phyloP scores from a whole-genome alignment of 2,888 invertebrate species.

The Onchidella celtica region DNA sequence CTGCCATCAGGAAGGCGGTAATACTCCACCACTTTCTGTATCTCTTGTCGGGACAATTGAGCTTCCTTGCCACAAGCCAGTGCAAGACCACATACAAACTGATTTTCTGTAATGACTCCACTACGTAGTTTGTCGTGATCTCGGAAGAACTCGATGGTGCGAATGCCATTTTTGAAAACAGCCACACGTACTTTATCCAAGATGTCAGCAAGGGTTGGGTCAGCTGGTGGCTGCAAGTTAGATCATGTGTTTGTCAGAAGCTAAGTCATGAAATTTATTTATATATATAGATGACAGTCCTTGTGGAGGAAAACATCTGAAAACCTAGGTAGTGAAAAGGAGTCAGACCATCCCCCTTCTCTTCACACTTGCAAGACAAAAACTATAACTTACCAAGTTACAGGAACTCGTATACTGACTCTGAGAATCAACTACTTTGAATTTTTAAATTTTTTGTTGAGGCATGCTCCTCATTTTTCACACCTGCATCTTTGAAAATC shows the following conservation, averaged over 20 bases:
- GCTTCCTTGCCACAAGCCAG: conserved; percentile 79
- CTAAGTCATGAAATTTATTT: no score
- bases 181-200: conserved; percentile 78
- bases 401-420: no score
- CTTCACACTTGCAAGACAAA: no score
- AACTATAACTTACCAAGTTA: no score
- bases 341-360: no score
- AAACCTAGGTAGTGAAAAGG: no score
- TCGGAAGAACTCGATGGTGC: conserved; percentile 79
- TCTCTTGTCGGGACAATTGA: conserved; percentile 76
- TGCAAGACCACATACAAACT: conserved; percentile 79
- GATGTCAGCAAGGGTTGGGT: conserved; percentile 77
- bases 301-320: no score
- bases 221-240: conserved; percentile 65
- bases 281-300: no score
- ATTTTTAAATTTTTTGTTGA: no score
- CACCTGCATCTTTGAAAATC: no score
- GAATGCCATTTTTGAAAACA: conserved; percentile 77
- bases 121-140: conserved; percentile 78
- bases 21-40: conserved; percentile 78
- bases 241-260: neutral
- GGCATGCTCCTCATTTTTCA: no score
- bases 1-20: conserved; percentile 77
- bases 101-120: conserved; percentile 79
- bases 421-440: no score